Conservation (phyloP, 2,888 invertebrate species). For the Heliothis peltigera region DNA sequence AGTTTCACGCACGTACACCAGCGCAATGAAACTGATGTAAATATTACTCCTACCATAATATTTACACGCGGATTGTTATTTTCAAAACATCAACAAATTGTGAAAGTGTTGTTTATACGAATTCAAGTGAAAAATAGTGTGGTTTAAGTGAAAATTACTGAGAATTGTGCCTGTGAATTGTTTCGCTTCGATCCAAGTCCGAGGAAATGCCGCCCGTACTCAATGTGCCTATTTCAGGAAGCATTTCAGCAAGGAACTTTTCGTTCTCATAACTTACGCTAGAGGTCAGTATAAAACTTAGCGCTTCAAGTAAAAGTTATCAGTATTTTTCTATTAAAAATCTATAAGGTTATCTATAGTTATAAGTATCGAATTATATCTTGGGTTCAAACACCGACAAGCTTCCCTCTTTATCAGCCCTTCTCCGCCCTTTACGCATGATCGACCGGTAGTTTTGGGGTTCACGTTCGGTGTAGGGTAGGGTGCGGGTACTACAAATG, state of each 20-base stretch:
- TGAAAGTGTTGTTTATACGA: slow-evolving; percentile 70
- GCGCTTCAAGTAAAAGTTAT: slow-evolving; percentile 39
- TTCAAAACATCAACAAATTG: slow-evolving; percentile 75
- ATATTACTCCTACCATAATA: slow-evolving; percentile 87
- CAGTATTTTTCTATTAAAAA: slow-evolving; percentile 44
- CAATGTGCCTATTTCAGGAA: slow-evolving; percentile 87
- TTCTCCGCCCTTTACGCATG: slow-evolving; percentile 90
- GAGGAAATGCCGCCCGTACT: slow-evolving; percentile 84
- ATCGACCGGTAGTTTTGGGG: slow-evolving; percentile 89
- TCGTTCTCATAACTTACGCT: slow-evolving; percentile 86
- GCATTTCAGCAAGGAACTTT: slow-evolving; percentile 87
- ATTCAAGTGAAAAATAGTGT: slow-evolving; percentile 69
- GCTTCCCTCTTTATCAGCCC: slow-evolving; percentile 88
- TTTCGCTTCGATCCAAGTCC: slow-evolving; percentile 85
- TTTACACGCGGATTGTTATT: slow-evolving; percentile 84
- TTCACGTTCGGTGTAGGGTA: slow-evolving; percentile 78
- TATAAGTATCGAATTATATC: slow-evolving; percentile 69
- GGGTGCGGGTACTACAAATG: slow-evolving; percentile 79
- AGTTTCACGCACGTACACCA: slow-evolving; percentile 88
- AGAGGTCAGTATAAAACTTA: slow-evolving; percentile 84
- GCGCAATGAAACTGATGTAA: slow-evolving; percentile 86
- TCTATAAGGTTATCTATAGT: slow-evolving; percentile 61
- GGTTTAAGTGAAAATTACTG: slow-evolving; percentile 77
- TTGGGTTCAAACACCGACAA: slow-evolving; percentile 86
- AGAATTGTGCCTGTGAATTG: slow-evolving; percentile 77